These are phyloP conservation scores for Gymnoscelis rufifasciata DNA, from an alignment of 2,888 invertebrate genomes.

Conservation along the genomic window DNA sequence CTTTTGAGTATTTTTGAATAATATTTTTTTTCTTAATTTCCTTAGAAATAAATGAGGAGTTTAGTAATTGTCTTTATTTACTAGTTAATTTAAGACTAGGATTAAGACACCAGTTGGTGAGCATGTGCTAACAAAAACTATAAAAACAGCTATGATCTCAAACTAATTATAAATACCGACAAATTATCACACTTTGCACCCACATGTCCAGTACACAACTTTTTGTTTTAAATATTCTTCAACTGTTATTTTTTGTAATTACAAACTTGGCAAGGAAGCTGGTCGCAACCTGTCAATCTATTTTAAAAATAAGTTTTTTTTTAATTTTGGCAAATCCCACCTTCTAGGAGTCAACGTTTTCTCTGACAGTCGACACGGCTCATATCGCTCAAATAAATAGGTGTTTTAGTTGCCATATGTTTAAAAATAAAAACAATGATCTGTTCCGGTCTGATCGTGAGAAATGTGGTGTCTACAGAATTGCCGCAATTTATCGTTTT, in stretches of 20 bases:
- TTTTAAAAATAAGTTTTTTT: slow-evolving; percentile 52
- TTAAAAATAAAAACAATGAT: slow-evolving; percentile 57
- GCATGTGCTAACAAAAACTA: slow-evolving; percentile 46
- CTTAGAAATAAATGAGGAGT: not conserved
- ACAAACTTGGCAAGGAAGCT: slow-evolving; percentile 74
- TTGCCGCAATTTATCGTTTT: slow-evolving; percentile 26
- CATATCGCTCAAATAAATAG: slow-evolving; percentile 54
- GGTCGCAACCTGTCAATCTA: slow-evolving; percentile 65
- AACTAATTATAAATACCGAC: slow-evolving; percentile 46
- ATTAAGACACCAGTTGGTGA: slow-evolving; percentile 30
- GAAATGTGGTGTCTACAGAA: slow-evolving; percentile 33
- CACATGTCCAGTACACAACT: slow-evolving; percentile 43
- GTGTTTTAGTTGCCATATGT: slow-evolving; percentile 41
- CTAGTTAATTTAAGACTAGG: not conserved
- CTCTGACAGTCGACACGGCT: slow-evolving; percentile 67
- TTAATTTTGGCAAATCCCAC: slow-evolving; percentile 67
- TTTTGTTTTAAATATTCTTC: slow-evolving; percentile 39
- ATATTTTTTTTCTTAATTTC: no score
- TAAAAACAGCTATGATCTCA: slow-evolving; percentile 55
- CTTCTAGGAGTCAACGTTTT: slow-evolving; percentile 68
- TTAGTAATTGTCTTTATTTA: not conserved
- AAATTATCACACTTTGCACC: slow-evolving; percentile 41
- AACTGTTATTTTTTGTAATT: slow-evolving; percentile 62
- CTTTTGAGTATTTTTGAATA: no score
- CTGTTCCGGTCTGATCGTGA: slow-evolving; percentile 47